Evolutionary conservation across 2,888 invertebrate species (phyloP).

Genomic region (Pollenia angustigena): DNA sequence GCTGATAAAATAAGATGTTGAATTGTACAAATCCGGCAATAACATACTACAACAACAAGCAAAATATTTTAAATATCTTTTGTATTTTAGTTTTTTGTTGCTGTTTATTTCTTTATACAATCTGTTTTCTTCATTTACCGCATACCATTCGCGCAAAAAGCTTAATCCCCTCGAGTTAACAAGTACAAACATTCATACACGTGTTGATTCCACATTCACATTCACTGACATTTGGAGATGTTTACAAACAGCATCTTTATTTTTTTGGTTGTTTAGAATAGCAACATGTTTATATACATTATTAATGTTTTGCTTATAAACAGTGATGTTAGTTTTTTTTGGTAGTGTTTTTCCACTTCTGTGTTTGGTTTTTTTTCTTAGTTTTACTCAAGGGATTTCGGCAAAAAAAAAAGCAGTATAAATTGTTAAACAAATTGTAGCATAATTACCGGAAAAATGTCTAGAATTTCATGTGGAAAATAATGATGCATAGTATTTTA

Average conservation of each 20-base stretch:
- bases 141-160: slow-evolving; percentile 67
- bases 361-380: slow-evolving; percentile 3
- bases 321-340: slow-evolving; percentile 30
- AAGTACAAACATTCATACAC: background rate
- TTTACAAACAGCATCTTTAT: slow-evolving; percentile 27
- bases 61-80: slow-evolving; percentile 64
- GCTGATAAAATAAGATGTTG: slow-evolving; percentile 73
- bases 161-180: slow-evolving; percentile 59
- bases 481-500: slow-evolving; percentile 27
- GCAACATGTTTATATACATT: slow-evolving; percentile 43
- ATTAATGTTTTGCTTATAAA: background rate
- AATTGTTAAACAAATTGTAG: slow-evolving; percentile 63
- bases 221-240: slow-evolving; percentile 39
- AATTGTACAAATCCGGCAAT: slow-evolving; percentile 74
- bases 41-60: slow-evolving; percentile 62
- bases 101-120: slow-evolving; percentile 25
- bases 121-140: slow-evolving; percentile 63
- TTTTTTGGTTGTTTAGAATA: background rate
- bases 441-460: slow-evolving; percentile 70
- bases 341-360: background rate
- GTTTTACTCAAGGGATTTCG: slow-evolving; percentile 41
- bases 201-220: background rate
- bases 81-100: background rate
- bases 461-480: slow-evolving; percentile 36
- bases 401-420: slow-evolving; percentile 20